Percentiles rank a stretch among this genome's conserved stretches.
phyloP scores from a whole-genome alignment of 1,140 invertebrate species.

The Heliconius nattereri region DNA sequence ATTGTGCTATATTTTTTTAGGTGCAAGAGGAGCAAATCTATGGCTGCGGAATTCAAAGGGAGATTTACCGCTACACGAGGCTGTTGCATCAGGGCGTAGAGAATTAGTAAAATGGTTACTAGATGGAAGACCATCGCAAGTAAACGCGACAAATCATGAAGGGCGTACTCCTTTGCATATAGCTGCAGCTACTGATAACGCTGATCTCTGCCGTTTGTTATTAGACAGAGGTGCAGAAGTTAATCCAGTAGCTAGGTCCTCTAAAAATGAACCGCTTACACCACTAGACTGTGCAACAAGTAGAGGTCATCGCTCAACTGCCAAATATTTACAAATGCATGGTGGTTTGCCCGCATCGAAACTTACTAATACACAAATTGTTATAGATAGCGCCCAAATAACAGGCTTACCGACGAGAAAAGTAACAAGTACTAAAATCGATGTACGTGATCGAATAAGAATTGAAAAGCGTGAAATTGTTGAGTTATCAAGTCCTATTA shows the following conservation, averaged over 20 bases:
- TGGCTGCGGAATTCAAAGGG: constrained; percentile 96
- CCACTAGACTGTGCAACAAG: constrained; percentile 94
- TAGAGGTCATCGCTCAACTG: constrained; percentile 92
- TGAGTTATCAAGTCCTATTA: constrained; percentile 69
- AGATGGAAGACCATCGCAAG: constrained; percentile 89
- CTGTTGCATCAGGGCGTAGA: constrained; percentile 93
- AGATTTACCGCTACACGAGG: constrained; percentile 96
- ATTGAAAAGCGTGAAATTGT: constrained; percentile 80
- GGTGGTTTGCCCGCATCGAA: constrained; percentile 91
- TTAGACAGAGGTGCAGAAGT: constrained; percentile 91
- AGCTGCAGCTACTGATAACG: constrained; percentile 95
- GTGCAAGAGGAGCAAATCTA: constrained; percentile 92
- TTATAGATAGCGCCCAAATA: constrained; percentile 73
- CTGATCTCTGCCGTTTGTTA: constrained; percentile 95
- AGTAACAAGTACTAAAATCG: constrained; percentile 80
- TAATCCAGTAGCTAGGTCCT: constrained; percentile 91
- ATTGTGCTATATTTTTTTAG: constrained; percentile 70
- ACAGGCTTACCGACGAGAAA: constrained; percentile 71
- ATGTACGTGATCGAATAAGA: constrained; percentile 75
- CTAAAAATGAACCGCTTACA: constrained; percentile 91
- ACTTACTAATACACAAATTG: constrained; percentile 79
- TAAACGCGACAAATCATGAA: constrained; percentile 95
- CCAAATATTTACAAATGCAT: constrained; percentile 95
- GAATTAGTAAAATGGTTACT: constrained; percentile 94
- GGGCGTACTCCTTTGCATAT: constrained; percentile 96